Percentiles rank a stretch among this genome's conserved stretches.
These are phyloP conservation scores for Diachasma alloeum DNA, from an alignment of 1,140 invertebrate species.

Conservation along the genomic window DNA sequence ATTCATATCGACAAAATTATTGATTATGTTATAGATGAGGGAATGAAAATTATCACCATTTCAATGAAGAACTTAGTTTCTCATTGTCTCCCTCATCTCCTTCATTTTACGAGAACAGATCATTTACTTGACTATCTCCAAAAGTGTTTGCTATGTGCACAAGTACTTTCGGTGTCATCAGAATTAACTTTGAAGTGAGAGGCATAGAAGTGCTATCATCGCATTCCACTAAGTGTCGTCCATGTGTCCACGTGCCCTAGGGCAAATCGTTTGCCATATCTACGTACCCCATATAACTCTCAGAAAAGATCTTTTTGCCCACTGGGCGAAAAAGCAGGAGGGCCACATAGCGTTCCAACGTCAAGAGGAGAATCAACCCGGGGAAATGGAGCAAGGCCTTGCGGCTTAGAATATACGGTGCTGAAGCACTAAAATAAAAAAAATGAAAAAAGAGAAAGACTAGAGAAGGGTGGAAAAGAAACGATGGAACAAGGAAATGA, in stretches of 20 bases:
- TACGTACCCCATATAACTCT: background rate
- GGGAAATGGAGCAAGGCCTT: background rate
- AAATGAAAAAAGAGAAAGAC: background rate
- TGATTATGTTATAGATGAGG: too few species aligned
- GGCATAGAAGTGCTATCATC: slow-evolving; percentile 23
- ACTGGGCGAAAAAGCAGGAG: background rate
- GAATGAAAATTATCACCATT: too few species aligned
- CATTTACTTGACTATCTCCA: too few species aligned
- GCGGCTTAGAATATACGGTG: background rate
- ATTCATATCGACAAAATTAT: too few species aligned
- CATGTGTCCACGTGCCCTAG: slow-evolving; percentile 12
- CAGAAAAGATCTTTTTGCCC: slow-evolving; percentile 7
- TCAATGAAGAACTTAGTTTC: too few species aligned
- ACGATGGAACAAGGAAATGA: slow-evolving; percentile 8
- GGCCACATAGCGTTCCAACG: background rate
- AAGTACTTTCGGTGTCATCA: background rate
- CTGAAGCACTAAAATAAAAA: background rate
- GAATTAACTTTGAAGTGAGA: background rate
- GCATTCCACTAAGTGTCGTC: slow-evolving; percentile 11
- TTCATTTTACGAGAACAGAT: too few species aligned
- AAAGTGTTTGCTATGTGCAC: background rate
- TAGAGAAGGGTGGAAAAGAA: background rate
- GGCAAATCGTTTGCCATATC: slow-evolving; percentile 19
- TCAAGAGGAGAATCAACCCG: background rate
- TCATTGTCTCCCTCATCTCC: too few species aligned